Percentiles rank a stretch among this genome's conserved stretches.
Evolutionary conservation across 2,113 vertebrate species (phyloP).

Genomic region (Bubalus kerabau): DNA sequence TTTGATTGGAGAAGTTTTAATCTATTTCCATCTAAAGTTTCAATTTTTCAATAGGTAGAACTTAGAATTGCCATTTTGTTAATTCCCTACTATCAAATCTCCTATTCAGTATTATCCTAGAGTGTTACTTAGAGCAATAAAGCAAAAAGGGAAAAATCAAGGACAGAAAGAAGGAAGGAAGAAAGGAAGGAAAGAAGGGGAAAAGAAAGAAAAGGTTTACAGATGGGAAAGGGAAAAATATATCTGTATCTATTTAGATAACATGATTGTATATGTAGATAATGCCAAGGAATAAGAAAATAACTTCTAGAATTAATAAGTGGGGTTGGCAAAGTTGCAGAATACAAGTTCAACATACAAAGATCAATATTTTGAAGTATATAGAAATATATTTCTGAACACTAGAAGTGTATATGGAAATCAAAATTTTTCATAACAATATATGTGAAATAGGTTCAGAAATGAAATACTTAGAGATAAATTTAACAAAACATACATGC

Average conservation of each 20-base stretch:
- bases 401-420: background rate
- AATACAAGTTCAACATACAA: background rate
- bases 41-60: background rate
- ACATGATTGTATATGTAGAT: background rate
- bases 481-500: background rate
- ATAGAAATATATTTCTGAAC: background rate
- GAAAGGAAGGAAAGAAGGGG: background rate
- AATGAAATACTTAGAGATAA: background rate
- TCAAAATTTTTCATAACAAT: background rate
- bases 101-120: background rate
- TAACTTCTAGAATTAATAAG: background rate
- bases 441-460: background rate
- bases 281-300: background rate
- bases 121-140: background rate
- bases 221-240: background rate
- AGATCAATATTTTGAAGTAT: background rate
- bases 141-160: background rate
- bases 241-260: background rate
- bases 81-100: background rate
- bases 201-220: background rate
- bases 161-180: background rate
- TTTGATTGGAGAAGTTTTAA: background rate
- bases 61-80: background rate
- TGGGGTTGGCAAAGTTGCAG: background rate
- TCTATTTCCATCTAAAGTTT: background rate